A percentile compares a stretch with the other conserved stretches of the same genome.
Evolutionary conservation across 2,113 vertebrate species (phyloP).

Genomic region (Cephalopterus ornatus): DNA sequence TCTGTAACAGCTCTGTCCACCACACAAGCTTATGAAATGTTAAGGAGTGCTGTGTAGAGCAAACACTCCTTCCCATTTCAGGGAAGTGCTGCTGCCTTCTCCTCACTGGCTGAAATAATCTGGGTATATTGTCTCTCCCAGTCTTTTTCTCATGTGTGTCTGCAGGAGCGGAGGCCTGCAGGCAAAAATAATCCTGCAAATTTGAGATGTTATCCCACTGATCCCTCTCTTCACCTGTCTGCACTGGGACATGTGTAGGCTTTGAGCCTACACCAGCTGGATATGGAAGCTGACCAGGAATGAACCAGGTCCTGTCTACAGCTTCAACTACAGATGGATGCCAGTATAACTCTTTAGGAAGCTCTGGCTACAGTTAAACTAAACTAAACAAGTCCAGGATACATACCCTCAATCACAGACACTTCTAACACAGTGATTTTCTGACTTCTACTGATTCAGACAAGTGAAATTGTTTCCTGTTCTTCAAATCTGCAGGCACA

Average conservation of each 20-base stretch:
- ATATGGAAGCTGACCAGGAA: neutral
- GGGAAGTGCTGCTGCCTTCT: neutral
- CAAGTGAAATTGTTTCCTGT: neutral
- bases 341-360: neutral
- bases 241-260: fast-evolving
- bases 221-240: neutral
- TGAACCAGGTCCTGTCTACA: neutral
- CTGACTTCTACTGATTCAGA: neutral
- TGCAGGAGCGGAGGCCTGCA: neutral
- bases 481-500: neutral
- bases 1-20: neutral
- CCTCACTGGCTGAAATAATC: neutral
- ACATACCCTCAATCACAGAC: fast-evolving
- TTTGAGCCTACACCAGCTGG: neutral
- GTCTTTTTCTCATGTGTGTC: fast-evolving
- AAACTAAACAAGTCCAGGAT: neutral
- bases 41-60: no score
- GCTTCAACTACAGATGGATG: neutral
- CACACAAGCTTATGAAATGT: neutral
- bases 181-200: neutral
- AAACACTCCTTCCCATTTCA: neutral
- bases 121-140: neutral
- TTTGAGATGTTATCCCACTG: neutral
- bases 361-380: neutral
- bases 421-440: neutral